Base-by-base conservation (phyloP, 2,888 invertebrate genomes). In the Lasioglossum leucozonium region DNA sequence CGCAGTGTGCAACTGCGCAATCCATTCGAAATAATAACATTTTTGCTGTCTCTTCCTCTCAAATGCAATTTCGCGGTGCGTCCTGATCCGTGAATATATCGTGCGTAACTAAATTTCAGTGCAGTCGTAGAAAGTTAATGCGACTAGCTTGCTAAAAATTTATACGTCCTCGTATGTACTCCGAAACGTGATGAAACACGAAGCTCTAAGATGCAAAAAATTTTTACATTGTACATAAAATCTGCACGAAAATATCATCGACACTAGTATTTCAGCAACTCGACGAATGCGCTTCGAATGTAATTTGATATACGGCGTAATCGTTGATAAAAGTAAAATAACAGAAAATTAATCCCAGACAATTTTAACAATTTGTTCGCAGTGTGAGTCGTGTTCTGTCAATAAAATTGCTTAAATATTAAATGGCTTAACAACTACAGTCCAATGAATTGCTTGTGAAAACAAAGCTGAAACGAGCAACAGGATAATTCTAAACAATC, bases 101-200 rank as follows among this genome's bases (percentile, higher is more conserved):
- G 62, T 40, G 55, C 75, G 55, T 58, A 75, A 75, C 55, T 71
- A 80, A 75, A 75, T 80, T 58, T 75, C 55, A 58, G 40, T 40
- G 47, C 47, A 67, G 74, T 55, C 40, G 72, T 67, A 51, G 55
- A 67, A 72, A 81, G 34, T 81, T 78, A 81, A 81, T 72, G 72
- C 51, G 51, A 42, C 44, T 26, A 11, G 55, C n/a, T 55, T n/a
- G 55, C 55, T n/a, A 55, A 55, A 55, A 55, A 55, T 55, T n/a
- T n/a, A n/a, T 55, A 55, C 55, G n/a, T 55, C n/a, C 55, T n/a
- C n/a, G 11, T 4, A 55, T 10, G 4, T n/a, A 55, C n/a, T n/a
- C 55, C n/a, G n/a, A n/a, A 55, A 55, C n/a, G 11, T 55, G 1
- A 55, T 55, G n/a, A 55, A 55, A 55, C 47, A 55, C 11, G 55